Base-by-base conservation (phyloP, 92 coral and sea anemone genomes). In the Paragorgia papillata region DNA sequence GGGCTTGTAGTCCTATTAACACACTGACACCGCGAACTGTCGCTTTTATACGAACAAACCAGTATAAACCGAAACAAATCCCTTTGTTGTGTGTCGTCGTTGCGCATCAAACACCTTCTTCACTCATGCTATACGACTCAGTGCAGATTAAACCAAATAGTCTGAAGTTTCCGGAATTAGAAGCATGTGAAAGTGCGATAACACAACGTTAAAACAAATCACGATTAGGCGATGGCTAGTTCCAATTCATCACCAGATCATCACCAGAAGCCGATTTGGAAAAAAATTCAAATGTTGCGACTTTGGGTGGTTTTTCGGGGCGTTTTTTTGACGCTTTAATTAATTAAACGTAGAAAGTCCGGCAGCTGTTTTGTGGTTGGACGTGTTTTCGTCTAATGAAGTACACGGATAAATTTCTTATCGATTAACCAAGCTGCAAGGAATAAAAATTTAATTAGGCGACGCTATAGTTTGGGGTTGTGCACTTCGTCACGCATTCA, bases 111-210 rank as follows among this genome's bases (percentile, higher is more conserved):
- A n/a, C n/a, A n/a, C n/a, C n/a, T n/a, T n/a, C n/a, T n/a, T n/a
- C n/a, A n/a, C n/a, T n/a, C n/a, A n/a, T n/a, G n/a, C n/a, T n/a
- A n/a, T n/a, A n/a, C n/a, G n/a, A n/a, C n/a, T n/a, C n/a, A n/a
- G n/a, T n/a, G n/a, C n/a, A 46, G 53, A 46, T 46, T 15, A 46
- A 46, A 46, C 43, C 53, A 7, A 46, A 46, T 46, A 46, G 53
- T 46, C 53, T 46, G 53, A 46, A 46, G 15, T 15, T 46, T 46
- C 53, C 53, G 53, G 53, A 60, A 60, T 33, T 40, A 32, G 26
- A 46, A 10, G 75, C 75, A 68, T 68, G 75, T 24, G 55, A 35
- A 66, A 43, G 6, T 12, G 54, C 56, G 73, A 66, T 66, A 66
- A 40, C 57, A 66, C 41, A 25, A 66, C 27, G 26, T 68, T 68